Base-by-base conservation (phyloP, 2,797 vertebrate genomes). In the Eptatretus atami region DNA sequence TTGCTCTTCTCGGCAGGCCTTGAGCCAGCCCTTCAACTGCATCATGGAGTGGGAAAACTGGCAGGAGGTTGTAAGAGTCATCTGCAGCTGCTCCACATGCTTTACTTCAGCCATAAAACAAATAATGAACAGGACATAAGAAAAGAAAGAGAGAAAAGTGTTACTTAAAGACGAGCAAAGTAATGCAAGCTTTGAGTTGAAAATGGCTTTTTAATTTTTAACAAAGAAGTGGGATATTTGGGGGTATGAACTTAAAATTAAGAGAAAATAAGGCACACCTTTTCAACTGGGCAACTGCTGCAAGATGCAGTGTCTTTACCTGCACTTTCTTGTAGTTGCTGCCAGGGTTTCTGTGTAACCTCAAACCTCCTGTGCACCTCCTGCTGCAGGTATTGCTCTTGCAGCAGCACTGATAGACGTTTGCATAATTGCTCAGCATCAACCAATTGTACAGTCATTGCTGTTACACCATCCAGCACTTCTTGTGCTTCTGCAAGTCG, bases 41-140 rank as follows among this genome's bases (percentile, higher is more conserved):
- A 86, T 79, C 65, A 93, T 95, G 81, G 86, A 95, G 74, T 98
- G 86, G 73, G 95, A 86, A 77, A 96, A 96, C 75, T 98, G 88
- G 75, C 95, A 85, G 53, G 88, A 94, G 71, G 83, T 90, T 0
- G 83, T 88, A 15, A 98, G 81, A 1, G 83, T 82, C 1, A 79
- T 79, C 74, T 96, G 90, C 55, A 98, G 80, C 72, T 87, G 84
- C 66, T 85, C 86, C 71, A 98, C 79, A 54, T 86, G 80, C 70
- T 94, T 87, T 19, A 81, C 92, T 98, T 71, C 10, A 6, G 31
- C 31, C 31, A 44, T 44, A 44, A 44, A 44, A 44, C 31, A 44
- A 60, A 15, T 9, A 19, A 60, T 60, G 19, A 60, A 60, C 15
- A 19, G 15, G 3, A 6, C 19, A 60, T 3, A 19, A 60, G 15